A percentile compares a stretch with the other conserved stretches of the same genome.
phyloP scores from a whole-genome alignment of 2,888 invertebrate genomes.

The Alloscopus bannaensis region DNA sequence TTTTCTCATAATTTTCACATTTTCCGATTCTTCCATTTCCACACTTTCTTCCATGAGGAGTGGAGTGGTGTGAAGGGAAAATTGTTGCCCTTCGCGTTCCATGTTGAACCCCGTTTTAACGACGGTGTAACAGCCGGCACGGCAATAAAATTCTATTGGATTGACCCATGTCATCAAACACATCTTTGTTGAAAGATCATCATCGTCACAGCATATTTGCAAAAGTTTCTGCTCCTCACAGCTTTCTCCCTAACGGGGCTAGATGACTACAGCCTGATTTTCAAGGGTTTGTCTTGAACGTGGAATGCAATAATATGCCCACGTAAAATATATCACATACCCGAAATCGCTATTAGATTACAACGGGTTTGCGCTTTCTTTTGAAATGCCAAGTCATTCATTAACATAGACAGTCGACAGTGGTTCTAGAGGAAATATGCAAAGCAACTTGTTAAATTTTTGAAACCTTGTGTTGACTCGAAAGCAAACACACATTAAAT shows the following conservation, averaged over 20 bases:
- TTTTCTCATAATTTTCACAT: conserved; percentile 60
- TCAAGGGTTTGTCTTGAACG: not conserved
- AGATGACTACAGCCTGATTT: not conserved
- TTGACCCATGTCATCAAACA: conserved; percentile 43
- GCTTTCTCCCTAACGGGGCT: conserved; percentile 29
- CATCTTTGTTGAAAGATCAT: conserved; percentile 25
- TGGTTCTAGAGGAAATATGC: too few species aligned
- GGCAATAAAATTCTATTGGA: conserved; percentile 58
- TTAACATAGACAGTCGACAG: too few species aligned
- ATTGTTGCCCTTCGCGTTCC: not conserved
- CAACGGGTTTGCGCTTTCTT: conserved; percentile 39
- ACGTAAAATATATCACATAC: not conserved
- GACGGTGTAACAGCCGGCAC: conserved; percentile 42
- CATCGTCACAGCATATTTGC: conserved; percentile 5
- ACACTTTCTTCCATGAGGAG: not conserved
- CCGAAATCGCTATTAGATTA: conserved; percentile 33
- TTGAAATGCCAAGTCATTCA: too few species aligned
- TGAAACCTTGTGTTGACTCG: too few species aligned
- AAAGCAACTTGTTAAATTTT: too few species aligned
- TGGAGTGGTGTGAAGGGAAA: not conserved
- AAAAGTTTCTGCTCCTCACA: too few species aligned
- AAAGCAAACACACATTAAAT: not conserved
- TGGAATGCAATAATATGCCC: not conserved
- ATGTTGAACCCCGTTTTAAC: not conserved
- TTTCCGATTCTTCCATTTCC: conserved; percentile 45